These are phyloP conservation scores for Sinocyclocheilus grahami DNA, from an alignment of 2,113 vertebrate genomes.

Conservation along the genomic window DNA sequence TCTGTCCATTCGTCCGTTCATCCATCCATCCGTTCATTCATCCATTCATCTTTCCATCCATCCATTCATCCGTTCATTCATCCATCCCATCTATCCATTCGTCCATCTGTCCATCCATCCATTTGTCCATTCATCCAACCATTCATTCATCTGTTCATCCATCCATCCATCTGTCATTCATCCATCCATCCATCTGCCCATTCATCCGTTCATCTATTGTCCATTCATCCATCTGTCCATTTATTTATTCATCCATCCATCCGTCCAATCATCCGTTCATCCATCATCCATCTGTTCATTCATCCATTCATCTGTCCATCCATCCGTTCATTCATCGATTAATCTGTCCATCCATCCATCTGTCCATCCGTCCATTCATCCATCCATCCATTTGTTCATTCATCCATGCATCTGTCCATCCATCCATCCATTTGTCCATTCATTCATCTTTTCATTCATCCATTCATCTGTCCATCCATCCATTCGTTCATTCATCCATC, in stretches of 20 bases:
- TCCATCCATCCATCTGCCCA: background rate
- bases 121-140: background rate
- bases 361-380: too few relatives aligned
- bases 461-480: background rate
- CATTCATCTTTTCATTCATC: background rate
- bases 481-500: too few relatives aligned
- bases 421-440: too few relatives aligned
- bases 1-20: background rate
- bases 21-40: background rate
- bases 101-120: background rate
- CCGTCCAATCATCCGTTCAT: rapidly evolving
- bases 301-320: background rate
- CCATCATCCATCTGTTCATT: rapidly evolving
- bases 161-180: background rate
- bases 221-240: background rate
- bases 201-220: background rate
- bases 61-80: background rate
- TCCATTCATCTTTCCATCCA: too few relatives aligned
- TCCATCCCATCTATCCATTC: background rate
- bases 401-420: background rate
- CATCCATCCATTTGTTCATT: rapidly evolving
- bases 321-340: rapidly evolving
- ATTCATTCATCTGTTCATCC: rapidly evolving
- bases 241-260: background rate
- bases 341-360: too few relatives aligned